Evolutionary conservation across 2,797 vertebrate genomes (phyloP).

Genomic region (Graptemys geographica): DNA sequence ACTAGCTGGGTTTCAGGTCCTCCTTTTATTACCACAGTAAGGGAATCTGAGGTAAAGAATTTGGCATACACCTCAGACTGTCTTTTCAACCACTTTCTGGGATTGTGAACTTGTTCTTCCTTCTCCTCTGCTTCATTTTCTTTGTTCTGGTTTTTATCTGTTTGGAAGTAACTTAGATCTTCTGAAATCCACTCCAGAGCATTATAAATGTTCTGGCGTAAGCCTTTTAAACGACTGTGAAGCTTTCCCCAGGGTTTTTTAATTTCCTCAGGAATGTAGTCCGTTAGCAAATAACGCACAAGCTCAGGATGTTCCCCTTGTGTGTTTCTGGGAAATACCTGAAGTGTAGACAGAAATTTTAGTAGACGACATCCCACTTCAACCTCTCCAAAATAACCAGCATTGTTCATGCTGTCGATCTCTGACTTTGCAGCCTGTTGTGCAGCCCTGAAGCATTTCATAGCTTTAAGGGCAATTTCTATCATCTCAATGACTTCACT

Average conservation of each 20-base stretch:
- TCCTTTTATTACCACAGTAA: neutral
- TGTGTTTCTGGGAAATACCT: slow-evolving; percentile 73
- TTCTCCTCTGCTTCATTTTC: slow-evolving; percentile 72
- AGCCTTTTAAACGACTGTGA: slow-evolving; percentile 82
- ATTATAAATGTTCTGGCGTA: slow-evolving; percentile 79
- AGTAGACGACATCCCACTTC: slow-evolving; percentile 85
- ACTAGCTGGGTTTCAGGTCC: slow-evolving; percentile 67
- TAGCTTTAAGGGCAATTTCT: slow-evolving; percentile 83
- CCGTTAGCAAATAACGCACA: slow-evolving; percentile 83
- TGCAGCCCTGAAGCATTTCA: slow-evolving; percentile 85
- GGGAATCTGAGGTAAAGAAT: slow-evolving; percentile 78
- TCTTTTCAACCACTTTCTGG: slow-evolving; percentile 82
- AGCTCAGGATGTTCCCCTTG: slow-evolving; percentile 72
- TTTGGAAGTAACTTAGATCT: slow-evolving; percentile 89
- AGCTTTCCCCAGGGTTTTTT: slow-evolving; percentile 79
- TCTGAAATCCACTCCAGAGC: slow-evolving; percentile 88
- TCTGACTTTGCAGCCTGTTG: slow-evolving; percentile 82
- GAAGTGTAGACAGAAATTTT: slow-evolving; percentile 78
- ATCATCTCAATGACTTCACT: slow-evolving; percentile 76
- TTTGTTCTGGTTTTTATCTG: slow-evolving; percentile 75
- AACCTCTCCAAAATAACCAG: slow-evolving; percentile 83
- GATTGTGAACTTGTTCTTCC: slow-evolving; percentile 80
- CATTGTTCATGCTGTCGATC: slow-evolving; percentile 76
- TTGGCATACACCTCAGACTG: slow-evolving; percentile 80
- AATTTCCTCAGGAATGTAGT: slow-evolving; percentile 83